Conservation (phyloP, 1,140 invertebrate species). For the Riptortus pedestris region DNA sequence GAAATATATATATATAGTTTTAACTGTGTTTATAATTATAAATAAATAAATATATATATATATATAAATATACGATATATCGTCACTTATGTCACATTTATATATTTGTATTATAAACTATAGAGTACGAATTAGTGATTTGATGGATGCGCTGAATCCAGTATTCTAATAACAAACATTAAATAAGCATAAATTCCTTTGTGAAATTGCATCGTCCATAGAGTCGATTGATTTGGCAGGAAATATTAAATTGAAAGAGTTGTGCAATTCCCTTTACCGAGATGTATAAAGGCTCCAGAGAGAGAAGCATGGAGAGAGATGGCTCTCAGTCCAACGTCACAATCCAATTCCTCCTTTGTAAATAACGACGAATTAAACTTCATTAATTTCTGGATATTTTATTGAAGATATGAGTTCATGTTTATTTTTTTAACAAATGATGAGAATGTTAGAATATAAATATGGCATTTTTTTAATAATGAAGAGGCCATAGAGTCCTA, state of each 20-base stretch:
- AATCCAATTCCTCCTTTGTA: too few relatives aligned
- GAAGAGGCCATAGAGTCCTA: too few relatives aligned
- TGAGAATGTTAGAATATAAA: too few relatives aligned
- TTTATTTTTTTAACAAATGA: too few relatives aligned
- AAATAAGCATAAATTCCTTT: conserved; percentile 19
- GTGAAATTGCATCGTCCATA: background rate
- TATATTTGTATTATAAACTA: conserved; percentile 16
- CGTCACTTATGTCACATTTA: conserved; percentile 4
- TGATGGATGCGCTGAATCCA: background rate
- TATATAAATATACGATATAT: background rate
- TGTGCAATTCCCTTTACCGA: conserved; percentile 27
- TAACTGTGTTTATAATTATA: background rate
- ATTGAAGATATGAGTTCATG: too few relatives aligned
- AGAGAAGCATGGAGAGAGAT: too few relatives aligned
- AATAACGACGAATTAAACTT: too few relatives aligned
- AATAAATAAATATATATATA: background rate
- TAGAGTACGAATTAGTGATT: background rate
- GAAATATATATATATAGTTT: background rate
- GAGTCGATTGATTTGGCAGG: conserved; percentile 4
- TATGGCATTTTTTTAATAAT: too few relatives aligned
- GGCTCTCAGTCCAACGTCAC: too few relatives aligned
- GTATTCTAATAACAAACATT: background rate
- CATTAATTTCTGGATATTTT: too few relatives aligned
- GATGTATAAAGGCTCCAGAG: conserved; percentile 6
- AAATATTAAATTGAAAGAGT: background rate